These are phyloP conservation scores for Coreoperca whiteheadi DNA, from an alignment of 2,113 vertebrate species.

Conservation along the genomic window DNA sequence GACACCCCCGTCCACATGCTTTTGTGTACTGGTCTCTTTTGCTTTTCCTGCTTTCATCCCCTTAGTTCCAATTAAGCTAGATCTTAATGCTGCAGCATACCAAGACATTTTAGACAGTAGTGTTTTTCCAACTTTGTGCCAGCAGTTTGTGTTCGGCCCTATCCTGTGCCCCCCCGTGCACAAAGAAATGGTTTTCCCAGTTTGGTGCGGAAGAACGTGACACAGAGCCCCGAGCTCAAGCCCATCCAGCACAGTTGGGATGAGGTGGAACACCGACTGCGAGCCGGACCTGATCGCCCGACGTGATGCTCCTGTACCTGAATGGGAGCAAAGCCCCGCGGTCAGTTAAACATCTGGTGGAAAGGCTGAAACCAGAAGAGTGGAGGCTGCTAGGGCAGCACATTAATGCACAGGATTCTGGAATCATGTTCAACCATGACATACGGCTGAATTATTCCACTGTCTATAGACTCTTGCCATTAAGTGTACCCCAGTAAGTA, in stretches of 20 bases:
- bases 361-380: not conserved
- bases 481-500: too few relatives aligned
- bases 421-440: too few relatives aligned
- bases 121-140: not conserved
- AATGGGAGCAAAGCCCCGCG: not conserved
- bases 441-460: too few relatives aligned
- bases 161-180: too few relatives aligned
- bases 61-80: not conserved
- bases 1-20: not conserved
- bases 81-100: not conserved
- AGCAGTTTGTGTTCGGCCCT: not conserved
- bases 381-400: not conserved
- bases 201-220: not conserved
- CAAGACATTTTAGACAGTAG: too few relatives aligned
- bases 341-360: not conserved
- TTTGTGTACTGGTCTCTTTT: not conserved
- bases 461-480: too few relatives aligned
- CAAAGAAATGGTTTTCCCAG: too few relatives aligned
- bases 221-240: not conserved
- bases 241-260: not conserved
- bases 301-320: not conserved
- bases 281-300: not conserved
- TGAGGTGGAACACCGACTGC: not conserved
- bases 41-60: not conserved
- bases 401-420: too few relatives aligned